These are phyloP conservation scores for Proterorhinus semilunaris DNA, from an alignment of 2,113 vertebrate genomes.

Conservation along the genomic window DNA sequence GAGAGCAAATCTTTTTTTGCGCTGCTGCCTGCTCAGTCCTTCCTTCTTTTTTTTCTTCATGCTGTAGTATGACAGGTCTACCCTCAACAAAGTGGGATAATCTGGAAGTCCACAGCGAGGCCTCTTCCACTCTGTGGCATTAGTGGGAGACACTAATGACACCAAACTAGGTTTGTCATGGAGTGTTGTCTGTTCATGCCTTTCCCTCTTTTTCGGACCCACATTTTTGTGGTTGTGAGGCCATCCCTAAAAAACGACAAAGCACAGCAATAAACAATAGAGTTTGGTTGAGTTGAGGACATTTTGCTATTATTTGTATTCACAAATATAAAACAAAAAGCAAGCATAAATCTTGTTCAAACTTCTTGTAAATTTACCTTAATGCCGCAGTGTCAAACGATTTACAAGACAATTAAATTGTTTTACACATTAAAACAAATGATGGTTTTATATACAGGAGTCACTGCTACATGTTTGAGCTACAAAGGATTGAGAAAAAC, in stretches of 20 bases:
- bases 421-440: too few relatives aligned
- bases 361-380: background rate
- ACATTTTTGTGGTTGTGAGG: constrained; percentile 14
- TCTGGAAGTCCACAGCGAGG: constrained; percentile 60
- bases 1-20: constrained; percentile 43
- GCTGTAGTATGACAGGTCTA: background rate
- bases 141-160: constrained; percentile 13
- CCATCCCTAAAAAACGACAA: constrained; percentile 34
- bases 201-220: constrained; percentile 21
- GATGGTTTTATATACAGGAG: background rate
- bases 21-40: constrained; percentile 23
- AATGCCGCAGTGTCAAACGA: background rate
- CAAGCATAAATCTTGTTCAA: background rate
- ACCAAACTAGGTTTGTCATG: constrained; percentile 16
- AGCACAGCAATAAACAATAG: background rate
- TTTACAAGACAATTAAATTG: too few relatives aligned
- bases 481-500: background rate
- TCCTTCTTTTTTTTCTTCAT: constrained; percentile 32
- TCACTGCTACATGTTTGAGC: background rate
- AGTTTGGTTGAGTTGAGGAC: background rate
- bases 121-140: constrained; percentile 38
- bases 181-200: constrained; percentile 31
- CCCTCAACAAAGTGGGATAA: constrained; percentile 14
- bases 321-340: background rate
- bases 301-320: background rate